Base-by-base conservation (phyloP, 2,113 vertebrate genomes). In the Psephotus haematonotus region DNA sequence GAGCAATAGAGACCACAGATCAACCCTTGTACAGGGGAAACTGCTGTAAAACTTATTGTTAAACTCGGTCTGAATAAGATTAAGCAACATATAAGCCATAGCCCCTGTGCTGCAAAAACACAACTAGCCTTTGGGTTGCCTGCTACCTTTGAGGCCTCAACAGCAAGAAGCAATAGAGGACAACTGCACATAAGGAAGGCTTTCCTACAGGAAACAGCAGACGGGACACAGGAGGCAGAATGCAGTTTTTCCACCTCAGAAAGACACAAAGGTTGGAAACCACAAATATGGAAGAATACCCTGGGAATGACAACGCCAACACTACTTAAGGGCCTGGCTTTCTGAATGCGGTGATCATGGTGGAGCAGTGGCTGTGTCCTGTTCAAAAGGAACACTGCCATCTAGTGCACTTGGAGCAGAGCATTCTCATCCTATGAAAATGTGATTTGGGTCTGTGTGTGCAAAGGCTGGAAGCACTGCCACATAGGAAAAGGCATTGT, bases 311-410 rank as follows among this genome's bases (percentile, higher is more conserved):
- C 11, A 14, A 19, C 12, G n/a, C n/a, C 62, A 68, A 31, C 29
- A 18, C 12, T 46, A 29, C 6, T 17, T n/a, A n/a, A n/a, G 17
- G 46, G 46, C 28, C 68, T 67, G 80, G 41, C n/a, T 70, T 86
- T 71, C 39, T 27, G 55, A 62, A 62, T 5, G 25, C 65, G 28
- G 49, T 14, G 44, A 71, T 82, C 41, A 50, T 52, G 82, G 82
- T 39, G 83, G 65, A 91, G 60, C 37, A 52, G 50, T 39, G 59
- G 25, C 22, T 88, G 39, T 29, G 50, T n/a, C 71, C 25, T 50
- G 65, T 85, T 90, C 85, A 67, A 17, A 96, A 89, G 84, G 92
- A 96, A 96, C 65, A 97, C 70, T 92, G 97, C 97, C 97, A 97
- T 78, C 97, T 97, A 97, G 96, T 89, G 97, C 83, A 20, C 65